These are phyloP conservation scores for Nesogale talazaci DNA, from an alignment of 2,113 vertebrate genomes.

Conservation along the genomic window DNA sequence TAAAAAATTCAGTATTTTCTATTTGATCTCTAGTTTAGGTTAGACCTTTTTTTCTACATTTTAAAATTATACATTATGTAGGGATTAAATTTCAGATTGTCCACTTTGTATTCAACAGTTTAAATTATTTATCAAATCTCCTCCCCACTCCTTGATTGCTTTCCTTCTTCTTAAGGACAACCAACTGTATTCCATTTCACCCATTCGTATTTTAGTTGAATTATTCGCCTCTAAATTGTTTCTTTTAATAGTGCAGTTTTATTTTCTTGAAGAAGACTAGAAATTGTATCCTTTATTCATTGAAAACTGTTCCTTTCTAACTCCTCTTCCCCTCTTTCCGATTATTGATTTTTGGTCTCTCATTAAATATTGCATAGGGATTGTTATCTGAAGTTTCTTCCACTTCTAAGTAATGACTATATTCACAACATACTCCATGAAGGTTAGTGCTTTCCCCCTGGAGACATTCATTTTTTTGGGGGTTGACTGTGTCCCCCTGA, in stretches of 20 bases:
- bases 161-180: too few relatives aligned
- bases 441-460: background rate
- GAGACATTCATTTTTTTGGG: background rate
- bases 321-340: background rate
- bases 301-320: background rate
- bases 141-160: too few relatives aligned
- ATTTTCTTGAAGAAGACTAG: background rate
- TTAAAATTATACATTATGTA: too few relatives aligned
- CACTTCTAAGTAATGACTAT: too few relatives aligned
- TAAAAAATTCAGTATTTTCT: background rate
- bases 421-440: background rate
- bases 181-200: background rate
- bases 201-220: background rate
- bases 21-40: background rate
- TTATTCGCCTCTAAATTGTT: background rate
- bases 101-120: too few relatives aligned
- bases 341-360: background rate
- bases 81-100: too few relatives aligned
- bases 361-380: background rate
- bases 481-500: background rate
- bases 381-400: background rate
- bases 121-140: too few relatives aligned
- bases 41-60: background rate
- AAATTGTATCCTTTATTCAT: background rate
- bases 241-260: background rate